phyloP scores from a whole-genome alignment of 2,113 vertebrate genomes.

The Chaenogobius annularis region DNA sequence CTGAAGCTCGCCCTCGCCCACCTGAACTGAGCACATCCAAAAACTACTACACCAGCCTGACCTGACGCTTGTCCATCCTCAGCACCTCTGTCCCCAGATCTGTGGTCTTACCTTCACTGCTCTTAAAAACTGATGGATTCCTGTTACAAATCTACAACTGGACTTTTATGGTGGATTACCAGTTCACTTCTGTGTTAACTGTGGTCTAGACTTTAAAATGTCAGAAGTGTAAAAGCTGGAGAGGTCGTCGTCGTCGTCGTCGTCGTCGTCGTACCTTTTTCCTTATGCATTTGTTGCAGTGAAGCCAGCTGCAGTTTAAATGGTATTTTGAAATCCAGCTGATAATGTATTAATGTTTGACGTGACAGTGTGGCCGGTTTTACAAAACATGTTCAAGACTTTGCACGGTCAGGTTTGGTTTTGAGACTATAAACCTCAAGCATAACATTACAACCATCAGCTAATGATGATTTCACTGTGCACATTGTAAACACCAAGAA shows the following conservation, averaged over 20 bases:
- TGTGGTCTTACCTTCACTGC: slow-evolving; percentile 46
- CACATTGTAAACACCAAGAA: no score
- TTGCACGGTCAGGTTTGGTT: slow-evolving; percentile 24
- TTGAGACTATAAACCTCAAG: slow-evolving; percentile 1
- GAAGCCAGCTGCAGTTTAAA: slow-evolving; percentile 33
- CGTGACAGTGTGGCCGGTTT: slow-evolving; percentile 38
- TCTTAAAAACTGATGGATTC: slow-evolving; percentile 40
- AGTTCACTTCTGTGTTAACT: slow-evolving; percentile 6
- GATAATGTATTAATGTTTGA: slow-evolving; percentile 45
- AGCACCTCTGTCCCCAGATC: slow-evolving; percentile 14
- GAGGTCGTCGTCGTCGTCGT: slow-evolving; percentile 1
- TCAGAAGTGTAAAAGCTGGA: slow-evolving; percentile 12
- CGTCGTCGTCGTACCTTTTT: neutral
- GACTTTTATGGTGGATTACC: slow-evolving; percentile 18
- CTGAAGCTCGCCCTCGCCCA: slow-evolving; percentile 62
- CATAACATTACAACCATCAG: neutral
- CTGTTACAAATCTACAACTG: slow-evolving; percentile 43
- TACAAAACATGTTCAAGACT: slow-evolving; percentile 21
- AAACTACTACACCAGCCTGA: slow-evolving; percentile 33
- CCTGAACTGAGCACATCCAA: slow-evolving; percentile 25
- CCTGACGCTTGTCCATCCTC: slow-evolving; percentile 36
- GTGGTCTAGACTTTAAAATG: neutral
- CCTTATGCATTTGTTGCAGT: slow-evolving; percentile 22
- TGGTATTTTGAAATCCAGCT: slow-evolving; percentile 49
- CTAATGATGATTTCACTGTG: no score